phyloP scores from a whole-genome alignment of 2,888 invertebrate genomes.

The Tiphia femorata region DNA sequence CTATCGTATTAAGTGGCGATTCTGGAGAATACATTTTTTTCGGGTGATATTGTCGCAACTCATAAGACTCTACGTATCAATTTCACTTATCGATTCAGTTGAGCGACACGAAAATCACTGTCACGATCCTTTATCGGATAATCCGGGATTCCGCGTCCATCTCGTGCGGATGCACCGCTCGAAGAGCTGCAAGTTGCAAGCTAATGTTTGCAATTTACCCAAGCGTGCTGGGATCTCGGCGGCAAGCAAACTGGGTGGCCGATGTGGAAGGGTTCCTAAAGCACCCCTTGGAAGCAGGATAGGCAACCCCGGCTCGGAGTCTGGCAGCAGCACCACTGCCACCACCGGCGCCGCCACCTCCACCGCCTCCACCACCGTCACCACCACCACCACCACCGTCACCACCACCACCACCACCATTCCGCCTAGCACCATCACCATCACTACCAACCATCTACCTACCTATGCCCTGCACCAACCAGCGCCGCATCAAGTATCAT shows the following conservation, averaged over 20 bases:
- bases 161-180: constrained; percentile 16
- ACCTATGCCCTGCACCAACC: constrained; percentile 53
- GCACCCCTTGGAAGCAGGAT: constrained; percentile 32
- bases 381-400: constrained; percentile 14
- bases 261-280: constrained; percentile 54
- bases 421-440: constrained; percentile 29
- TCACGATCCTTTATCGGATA: not conserved
- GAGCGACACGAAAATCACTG: not conserved
- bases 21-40: too few relatives aligned
- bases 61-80: too few relatives aligned
- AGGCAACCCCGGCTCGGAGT: constrained; percentile 7
- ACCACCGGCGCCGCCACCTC: not conserved
- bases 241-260: constrained; percentile 53
- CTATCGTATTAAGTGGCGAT: too few relatives aligned
- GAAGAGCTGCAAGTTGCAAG: constrained; percentile 58
- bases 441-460: constrained; percentile 36
- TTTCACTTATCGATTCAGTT: not conserved
- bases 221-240: constrained; percentile 51
- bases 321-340: constrained; percentile 21
- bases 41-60: too few relatives aligned
- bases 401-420: constrained; percentile 19
- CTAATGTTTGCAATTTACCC: constrained; percentile 62
- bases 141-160: constrained; percentile 25
- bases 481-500: constrained; percentile 67
- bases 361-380: constrained; percentile 11